Evolutionary conservation across 1,140 invertebrate genomes (phyloP).

Genomic region (Eumaeus atala): DNA sequence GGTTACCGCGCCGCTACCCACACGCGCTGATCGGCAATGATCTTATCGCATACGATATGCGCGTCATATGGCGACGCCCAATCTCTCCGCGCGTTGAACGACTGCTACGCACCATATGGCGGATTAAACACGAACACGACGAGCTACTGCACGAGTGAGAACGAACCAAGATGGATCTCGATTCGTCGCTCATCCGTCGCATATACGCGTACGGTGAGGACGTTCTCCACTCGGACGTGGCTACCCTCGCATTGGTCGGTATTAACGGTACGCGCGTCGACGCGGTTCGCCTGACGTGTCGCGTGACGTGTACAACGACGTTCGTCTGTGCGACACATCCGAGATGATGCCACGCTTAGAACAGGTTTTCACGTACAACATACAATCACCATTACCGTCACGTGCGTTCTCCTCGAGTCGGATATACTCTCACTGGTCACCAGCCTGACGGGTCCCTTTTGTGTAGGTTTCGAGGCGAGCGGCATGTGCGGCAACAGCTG

Average conservation of each 20-base stretch:
- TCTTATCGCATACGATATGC: slow-evolving; percentile 10
- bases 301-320: slow-evolving; percentile 3
- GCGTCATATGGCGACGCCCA: slow-evolving; percentile 3
- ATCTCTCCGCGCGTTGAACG: slow-evolving; percentile 7
- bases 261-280: slow-evolving; percentile 7
- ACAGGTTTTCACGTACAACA: slow-evolving; percentile 10
- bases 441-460: slow-evolving; percentile 7
- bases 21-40: slow-evolving; percentile 9
- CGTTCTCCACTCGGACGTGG: slow-evolving; percentile 1
- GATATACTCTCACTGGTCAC: slow-evolving; percentile 7
- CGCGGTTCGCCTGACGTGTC: slow-evolving; percentile 3
- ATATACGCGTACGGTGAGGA: slow-evolving; percentile 11
- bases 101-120: not conserved
- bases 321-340: slow-evolving; percentile 5
- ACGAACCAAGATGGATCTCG: slow-evolving; percentile 9
- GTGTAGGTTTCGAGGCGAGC: slow-evolving; percentile 6
- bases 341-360: slow-evolving; percentile 11
- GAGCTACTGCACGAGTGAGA: not conserved
- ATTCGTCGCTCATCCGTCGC: slow-evolving; percentile 11
- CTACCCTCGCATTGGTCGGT: slow-evolving; percentile 4
- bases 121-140: slow-evolving; percentile 5
- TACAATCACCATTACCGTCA: slow-evolving; percentile 11
- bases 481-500: slow-evolving; percentile 9
- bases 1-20: slow-evolving; percentile 4
- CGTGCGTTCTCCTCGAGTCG: slow-evolving; percentile 10